phyloP scores from a whole-genome alignment of 1,140 invertebrate species.

The Paraescarpia echinospica region DNA sequence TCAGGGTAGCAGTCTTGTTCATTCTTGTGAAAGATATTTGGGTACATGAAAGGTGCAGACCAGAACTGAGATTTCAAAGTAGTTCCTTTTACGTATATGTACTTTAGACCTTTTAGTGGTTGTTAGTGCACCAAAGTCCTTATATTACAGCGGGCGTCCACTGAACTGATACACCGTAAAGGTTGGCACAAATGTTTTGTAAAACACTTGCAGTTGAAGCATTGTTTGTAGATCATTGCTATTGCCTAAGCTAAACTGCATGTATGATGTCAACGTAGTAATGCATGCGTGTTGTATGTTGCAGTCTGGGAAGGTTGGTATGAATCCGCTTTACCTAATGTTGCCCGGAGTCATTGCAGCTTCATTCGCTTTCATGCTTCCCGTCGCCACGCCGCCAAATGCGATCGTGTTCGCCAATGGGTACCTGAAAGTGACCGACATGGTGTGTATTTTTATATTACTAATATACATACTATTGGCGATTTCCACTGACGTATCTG shows the following conservation, averaged over 20 bases:
- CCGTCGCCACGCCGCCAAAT: slow-evolving; percentile 84
- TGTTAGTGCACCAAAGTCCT: too few species aligned
- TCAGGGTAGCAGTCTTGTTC: too few species aligned
- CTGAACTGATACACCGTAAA: too few species aligned
- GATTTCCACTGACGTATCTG: not conserved
- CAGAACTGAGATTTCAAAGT: too few species aligned
- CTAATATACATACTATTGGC: not conserved
- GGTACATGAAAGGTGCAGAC: too few species aligned
- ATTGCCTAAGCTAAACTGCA: not conserved
- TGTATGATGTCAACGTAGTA: not conserved
- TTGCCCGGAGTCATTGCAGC: slow-evolving; percentile 78
- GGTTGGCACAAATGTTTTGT: too few species aligned
- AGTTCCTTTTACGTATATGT: too few species aligned
- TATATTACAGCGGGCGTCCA: too few species aligned
- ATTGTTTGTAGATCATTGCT: too few species aligned
- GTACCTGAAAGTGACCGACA: slow-evolving; percentile 46
- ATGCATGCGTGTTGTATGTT: slow-evolving; percentile 16
- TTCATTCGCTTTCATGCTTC: slow-evolving; percentile 73
- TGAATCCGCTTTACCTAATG: slow-evolving; percentile 81
- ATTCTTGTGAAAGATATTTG: too few species aligned
- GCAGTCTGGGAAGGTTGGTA: slow-evolving; percentile 53
- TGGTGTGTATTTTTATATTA: slow-evolving; percentile 35
- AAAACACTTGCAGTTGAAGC: not conserved
- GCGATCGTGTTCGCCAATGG: slow-evolving; percentile 75
- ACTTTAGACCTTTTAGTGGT: too few species aligned